Percentiles rank a stretch among this genome's conserved stretches.
Evolutionary conservation across 1,140 invertebrate species (phyloP).

Genomic region (Zophobas atratus): DNA sequence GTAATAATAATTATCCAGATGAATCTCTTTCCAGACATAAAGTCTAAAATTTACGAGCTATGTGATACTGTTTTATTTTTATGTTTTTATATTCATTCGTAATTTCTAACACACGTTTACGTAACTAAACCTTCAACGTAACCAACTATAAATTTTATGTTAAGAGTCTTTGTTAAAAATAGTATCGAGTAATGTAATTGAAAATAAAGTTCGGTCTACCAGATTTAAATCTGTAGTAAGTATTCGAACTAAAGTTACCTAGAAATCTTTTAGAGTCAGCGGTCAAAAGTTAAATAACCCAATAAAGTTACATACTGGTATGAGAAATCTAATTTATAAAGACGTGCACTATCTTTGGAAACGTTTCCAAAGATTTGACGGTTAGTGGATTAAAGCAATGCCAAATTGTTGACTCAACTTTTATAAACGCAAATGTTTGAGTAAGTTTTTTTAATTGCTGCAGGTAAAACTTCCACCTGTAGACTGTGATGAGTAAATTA

Average conservation of each 20-base stretch:
- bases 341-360: background rate
- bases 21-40: constrained; percentile 6
- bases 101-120: constrained; percentile 7
- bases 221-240: background rate
- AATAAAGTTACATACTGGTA: constrained; percentile 1
- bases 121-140: constrained; percentile 20
- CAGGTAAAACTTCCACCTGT: constrained; percentile 18
- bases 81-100: constrained; percentile 34
- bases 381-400: background rate
- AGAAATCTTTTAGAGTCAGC: constrained; percentile 1
- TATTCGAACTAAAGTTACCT: background rate
- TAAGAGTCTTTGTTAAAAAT: constrained; percentile 13
- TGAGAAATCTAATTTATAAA: background rate
- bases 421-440: constrained; percentile 5
- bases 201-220: background rate
- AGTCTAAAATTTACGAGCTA: constrained; percentile 16
- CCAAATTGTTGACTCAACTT: background rate
- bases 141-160: constrained; percentile 35
- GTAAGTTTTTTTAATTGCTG: constrained; percentile 19
- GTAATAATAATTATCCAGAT: constrained; percentile 28
- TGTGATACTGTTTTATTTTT: constrained; percentile 24
- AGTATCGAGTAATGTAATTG: constrained; percentile 11
- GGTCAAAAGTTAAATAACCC: constrained; percentile 30
- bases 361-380: background rate
- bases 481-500: background rate